Evolutionary conservation across 2,797 vertebrate genomes (phyloP), one percentile per base, ranked within the genome.

Genomic region (Chiloscyllium punctatum): DNA sequence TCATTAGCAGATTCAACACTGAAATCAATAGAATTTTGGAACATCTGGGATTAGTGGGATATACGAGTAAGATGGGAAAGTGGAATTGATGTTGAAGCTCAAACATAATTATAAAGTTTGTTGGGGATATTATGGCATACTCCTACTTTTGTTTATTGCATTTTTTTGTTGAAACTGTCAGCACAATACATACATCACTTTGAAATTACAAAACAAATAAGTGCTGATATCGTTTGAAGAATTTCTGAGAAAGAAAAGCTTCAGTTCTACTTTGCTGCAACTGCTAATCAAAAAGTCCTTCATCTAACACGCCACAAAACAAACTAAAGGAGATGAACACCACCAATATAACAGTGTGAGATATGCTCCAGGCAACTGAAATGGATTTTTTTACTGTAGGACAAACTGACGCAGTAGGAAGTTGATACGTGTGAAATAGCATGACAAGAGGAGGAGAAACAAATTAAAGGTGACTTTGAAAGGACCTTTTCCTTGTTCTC

Each of bases 401-500:
- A 91, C 88, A 91, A 62, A 57, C 62, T 91, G 88, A 33, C 88
- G 33, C 57, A 66, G 88, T 57, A 91, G 88, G 57, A 62, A n/a
- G 53, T 57, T 66, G 88, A 21, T 66, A 57, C 33, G 57, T 91
- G 57, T 91, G 88, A 66, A 91, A 91, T 91, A 91, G 88, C 53
- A 33, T n/a, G 57, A 91, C 57, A 91, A 91, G 88, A 66, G 4
- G 21, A 37, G 62, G 33, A 37, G 33, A 66, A 91, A 57, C 82
- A 91, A 66, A 91, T 66, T 91, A 91, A 66, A 91, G 66, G 88
- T 84, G 82, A 84, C 82, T 84, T 84, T 84, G 82, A 84, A 84
- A 57, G 53, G 88, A 91, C 88, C 9, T 57, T 91, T 91, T 66
- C 7, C 48, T 91, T 66, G 88, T n/a, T 0, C 5, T 1, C 33